A percentile compares a stretch with the other conserved stretches of the same genome.
Evolutionary conservation across 2,797 vertebrate genomes (phyloP).

Genomic region (Lithobates sylvaticus): DNA sequence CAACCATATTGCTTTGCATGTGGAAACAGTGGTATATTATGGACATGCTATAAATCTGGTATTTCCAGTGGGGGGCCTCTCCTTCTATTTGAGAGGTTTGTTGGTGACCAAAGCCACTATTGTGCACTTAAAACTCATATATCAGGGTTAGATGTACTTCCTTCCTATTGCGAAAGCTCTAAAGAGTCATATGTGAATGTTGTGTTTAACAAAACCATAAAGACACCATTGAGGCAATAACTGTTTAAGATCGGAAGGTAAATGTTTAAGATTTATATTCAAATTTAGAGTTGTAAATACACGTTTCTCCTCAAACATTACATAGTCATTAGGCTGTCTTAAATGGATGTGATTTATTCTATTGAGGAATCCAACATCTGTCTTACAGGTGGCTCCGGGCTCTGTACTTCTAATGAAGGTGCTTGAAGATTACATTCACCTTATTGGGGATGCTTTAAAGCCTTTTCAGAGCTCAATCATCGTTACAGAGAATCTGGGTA

Average conservation of each 20-base stretch:
- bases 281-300: background rate
- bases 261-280: constrained; percentile 6
- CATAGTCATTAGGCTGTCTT: background rate
- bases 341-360: constrained; percentile 1
- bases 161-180: background rate
- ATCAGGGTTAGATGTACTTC: background rate
- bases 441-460: constrained; percentile 94
- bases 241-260: background rate
- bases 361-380: constrained; percentile 28
- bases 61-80: too few relatives aligned
- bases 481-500: constrained; percentile 96
- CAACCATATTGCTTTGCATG: too few relatives aligned
- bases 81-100: background rate
- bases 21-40: too few relatives aligned
- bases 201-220: background rate
- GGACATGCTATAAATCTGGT: too few relatives aligned
- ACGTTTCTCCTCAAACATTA: background rate
- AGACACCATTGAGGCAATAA: background rate
- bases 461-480: constrained; percentile 97
- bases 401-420: constrained; percentile 93
- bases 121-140: background rate
- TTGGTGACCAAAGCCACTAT: background rate
- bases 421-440: constrained; percentile 97
- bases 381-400: constrained; percentile 88
- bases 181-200: background rate